A percentile compares a stretch with the other conserved stretches of the same genome.
phyloP scores from a whole-genome alignment of 2,797 vertebrate species.

The Rhincodon typus region DNA sequence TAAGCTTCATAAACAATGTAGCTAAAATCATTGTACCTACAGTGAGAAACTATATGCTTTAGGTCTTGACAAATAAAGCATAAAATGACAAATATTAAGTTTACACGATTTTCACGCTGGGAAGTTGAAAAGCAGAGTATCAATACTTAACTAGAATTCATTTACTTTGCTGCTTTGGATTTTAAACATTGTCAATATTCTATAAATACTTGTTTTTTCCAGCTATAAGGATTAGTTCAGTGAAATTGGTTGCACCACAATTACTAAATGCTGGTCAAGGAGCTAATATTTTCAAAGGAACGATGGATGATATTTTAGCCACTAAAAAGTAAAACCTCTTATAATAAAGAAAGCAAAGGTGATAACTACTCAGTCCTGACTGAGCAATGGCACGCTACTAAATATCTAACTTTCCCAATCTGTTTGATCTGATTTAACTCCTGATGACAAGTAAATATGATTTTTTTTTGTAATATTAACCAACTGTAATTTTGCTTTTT shows the following conservation, averaged over 20 bases:
- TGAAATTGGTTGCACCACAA: not conserved
- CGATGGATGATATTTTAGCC: not conserved
- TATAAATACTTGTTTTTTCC: not conserved
- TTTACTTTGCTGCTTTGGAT: not conserved
- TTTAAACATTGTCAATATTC: not conserved
- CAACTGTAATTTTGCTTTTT: not conserved
- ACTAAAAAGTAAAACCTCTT: not conserved
- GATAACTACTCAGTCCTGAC: not conserved
- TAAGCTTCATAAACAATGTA: constrained; percentile 43
- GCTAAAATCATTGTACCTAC: not conserved
- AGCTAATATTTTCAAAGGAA: not conserved
- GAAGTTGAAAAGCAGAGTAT: not conserved
- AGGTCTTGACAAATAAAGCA: not conserved
- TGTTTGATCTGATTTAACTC: not conserved
- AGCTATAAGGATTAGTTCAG: not conserved
- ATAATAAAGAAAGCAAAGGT: not conserved
- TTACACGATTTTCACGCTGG: not conserved
- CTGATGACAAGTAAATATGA: not conserved
- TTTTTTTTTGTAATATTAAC: not conserved
- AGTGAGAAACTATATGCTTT: not conserved
- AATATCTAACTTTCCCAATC: not conserved
- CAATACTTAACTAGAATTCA: not conserved
- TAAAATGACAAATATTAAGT: not conserved
- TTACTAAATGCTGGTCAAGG: not conserved
- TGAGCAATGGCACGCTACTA: not conserved